phyloP scores from a whole-genome alignment of 2,888 invertebrate genomes.

The Drosophila helvetica region DNA sequence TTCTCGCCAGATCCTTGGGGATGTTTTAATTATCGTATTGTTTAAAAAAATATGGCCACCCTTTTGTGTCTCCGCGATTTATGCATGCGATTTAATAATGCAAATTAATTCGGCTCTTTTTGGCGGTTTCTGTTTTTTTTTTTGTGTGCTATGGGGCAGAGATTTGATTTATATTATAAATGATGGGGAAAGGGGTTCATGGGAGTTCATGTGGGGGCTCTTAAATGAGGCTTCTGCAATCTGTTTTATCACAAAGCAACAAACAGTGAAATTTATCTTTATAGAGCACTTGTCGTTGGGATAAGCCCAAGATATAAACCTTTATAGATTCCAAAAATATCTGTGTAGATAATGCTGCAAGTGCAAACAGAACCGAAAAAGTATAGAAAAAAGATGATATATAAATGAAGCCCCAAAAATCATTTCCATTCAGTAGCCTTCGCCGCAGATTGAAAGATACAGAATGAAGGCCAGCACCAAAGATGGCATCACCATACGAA shows the following conservation, averaged over 20 bases:
- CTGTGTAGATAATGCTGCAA: too few species aligned
- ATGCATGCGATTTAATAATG: slow-evolving; percentile 67
- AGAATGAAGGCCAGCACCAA: neutral
- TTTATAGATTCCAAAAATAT: too few species aligned
- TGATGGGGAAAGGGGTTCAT: neutral
- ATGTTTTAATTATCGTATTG: slow-evolving; percentile 69
- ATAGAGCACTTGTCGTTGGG: too few species aligned
- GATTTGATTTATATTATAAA: neutral
- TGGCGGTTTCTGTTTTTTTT: neutral
- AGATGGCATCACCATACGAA: slow-evolving; percentile 18
- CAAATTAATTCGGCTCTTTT: slow-evolving; percentile 60
- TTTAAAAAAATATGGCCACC: slow-evolving; percentile 8
- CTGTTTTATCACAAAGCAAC: too few species aligned
- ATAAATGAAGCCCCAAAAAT: too few species aligned
- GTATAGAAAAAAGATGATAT: too few species aligned
- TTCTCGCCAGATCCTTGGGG: slow-evolving; percentile 54
- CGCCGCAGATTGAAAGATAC: neutral
- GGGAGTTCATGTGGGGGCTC: neutral
- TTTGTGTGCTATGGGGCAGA: slow-evolving; percentile 9
- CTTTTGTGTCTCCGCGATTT: slow-evolving; percentile 44
- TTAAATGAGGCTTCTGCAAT: too few species aligned
- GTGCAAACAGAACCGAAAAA: too few species aligned
- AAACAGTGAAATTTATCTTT: too few species aligned
- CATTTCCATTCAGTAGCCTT: too few species aligned
- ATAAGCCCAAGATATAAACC: too few species aligned